Evolutionary conservation across 2,888 invertebrate genomes (phyloP).

Genomic region (Cantharis rustica): DNA sequence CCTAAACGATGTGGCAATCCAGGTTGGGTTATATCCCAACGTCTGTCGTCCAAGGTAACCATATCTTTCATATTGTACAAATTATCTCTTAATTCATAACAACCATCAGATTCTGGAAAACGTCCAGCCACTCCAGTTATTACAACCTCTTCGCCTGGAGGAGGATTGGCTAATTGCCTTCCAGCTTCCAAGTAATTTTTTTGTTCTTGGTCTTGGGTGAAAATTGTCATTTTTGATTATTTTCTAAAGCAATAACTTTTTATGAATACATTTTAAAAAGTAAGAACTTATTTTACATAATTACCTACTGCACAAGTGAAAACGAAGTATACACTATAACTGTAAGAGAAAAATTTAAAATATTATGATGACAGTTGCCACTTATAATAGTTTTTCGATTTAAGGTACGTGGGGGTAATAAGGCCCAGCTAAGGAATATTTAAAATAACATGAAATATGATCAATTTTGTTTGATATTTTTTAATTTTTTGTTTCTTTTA

Average conservation of each 20-base stretch:
- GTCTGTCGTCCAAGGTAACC: slow-evolving; percentile 76
- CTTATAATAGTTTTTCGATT: background rate
- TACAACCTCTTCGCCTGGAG: slow-evolving; percentile 67
- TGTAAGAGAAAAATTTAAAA: background rate
- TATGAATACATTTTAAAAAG: background rate
- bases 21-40: slow-evolving; percentile 71
- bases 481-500: no score
- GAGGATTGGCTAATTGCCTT: slow-evolving; percentile 61
- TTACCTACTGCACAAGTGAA: background rate
- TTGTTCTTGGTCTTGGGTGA: background rate
- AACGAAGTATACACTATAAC: background rate
- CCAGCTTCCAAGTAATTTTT: slow-evolving; percentile 41
- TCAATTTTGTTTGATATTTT: no score
- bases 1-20: slow-evolving; percentile 68
- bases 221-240: background rate
- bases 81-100: slow-evolving; percentile 71
- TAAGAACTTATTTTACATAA: background rate
- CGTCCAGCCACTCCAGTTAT: slow-evolving; percentile 66
- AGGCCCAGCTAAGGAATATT: no score
- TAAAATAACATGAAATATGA: no score
- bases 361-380: no score
- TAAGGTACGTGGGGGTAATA: no score
- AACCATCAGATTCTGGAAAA: slow-evolving; percentile 78
- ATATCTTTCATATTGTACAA: slow-evolving; percentile 80
- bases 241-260: background rate